phyloP scores from a whole-genome alignment of 2,797 vertebrate genomes.

The Falco concolor region DNA sequence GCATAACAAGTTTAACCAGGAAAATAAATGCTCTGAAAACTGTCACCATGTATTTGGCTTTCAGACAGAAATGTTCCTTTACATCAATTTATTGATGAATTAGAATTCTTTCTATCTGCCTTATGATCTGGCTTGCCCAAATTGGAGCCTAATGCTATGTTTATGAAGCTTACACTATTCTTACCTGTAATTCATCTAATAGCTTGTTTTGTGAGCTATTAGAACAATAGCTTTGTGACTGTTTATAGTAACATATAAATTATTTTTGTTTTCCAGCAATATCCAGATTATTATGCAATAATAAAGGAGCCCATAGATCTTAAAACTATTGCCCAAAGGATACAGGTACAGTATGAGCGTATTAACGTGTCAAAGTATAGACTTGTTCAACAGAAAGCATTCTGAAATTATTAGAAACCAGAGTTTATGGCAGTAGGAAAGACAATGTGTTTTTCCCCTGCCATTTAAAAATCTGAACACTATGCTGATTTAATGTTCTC shows the following conservation, averaged over 20 bases:
- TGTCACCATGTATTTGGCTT: neutral
- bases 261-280: conserved; percentile 85
- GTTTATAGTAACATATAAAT: neutral
- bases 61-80: neutral
- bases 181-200: neutral
- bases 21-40: neutral
- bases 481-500: neutral
- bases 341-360: conserved; percentile 83
- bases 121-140: neutral
- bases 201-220: neutral
- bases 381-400: neutral
- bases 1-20: neutral
- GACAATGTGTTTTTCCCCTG: neutral
- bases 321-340: conserved; percentile 93
- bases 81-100: neutral
- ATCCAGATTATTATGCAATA: conserved; percentile 98
- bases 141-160: neutral
- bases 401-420: neutral
- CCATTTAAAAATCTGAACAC: neutral
- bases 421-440: neutral
- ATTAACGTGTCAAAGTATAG: neutral
- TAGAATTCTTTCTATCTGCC: neutral
- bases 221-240: neutral
- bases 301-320: conserved; percentile 99
- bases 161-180: neutral